Base-by-base conservation (phyloP, 1,140 invertebrate species). In the Nilaparvata lugens region DNA sequence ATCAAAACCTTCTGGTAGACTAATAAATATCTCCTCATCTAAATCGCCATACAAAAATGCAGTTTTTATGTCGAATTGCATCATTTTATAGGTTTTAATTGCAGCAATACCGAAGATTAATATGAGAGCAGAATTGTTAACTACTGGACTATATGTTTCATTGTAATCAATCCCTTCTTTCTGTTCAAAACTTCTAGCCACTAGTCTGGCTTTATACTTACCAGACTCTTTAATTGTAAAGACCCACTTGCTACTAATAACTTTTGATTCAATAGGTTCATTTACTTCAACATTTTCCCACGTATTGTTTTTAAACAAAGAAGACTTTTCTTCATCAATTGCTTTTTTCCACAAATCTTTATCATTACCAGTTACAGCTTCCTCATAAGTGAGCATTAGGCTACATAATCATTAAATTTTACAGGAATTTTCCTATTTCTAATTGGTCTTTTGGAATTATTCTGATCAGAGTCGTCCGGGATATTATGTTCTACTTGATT, bases 151-250 rank as follows among this genome's bases (percentile, higher is more conserved):
- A 59, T 65, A 75, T 53, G 69, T 72, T 64, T 75, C 71, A 45
- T 66, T 24, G 58, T 64, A 72, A 52, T 73, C 69, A 56, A 68
- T 58, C 11, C 65, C 67, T 18, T 64, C 14, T 48, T 48, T 51
- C 62, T 75, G 72, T 21, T 61, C 62, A 53, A 65, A 76, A 0
- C 75, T 74, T 63, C 71, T 71, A 9, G 68, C 71, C 7, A 78
- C 74, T 28, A 75, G 65, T 24, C 74, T 58, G 14, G 75, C 74
- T 65, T 75, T 75, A 62, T 69, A 59, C 2, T 45, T 28, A 16
- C 54, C 57, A 59, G 43, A 42, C 24, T 59, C 43, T 52, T 65
- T 66, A 40, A 42, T 56, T 25, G 35, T 18, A 28, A 64, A 64
- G 3, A 66, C 58, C 65, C 63, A 66, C 62, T 61, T 66, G 19